phyloP scores from a whole-genome alignment of 2,888 invertebrate species.

The Myopa tessellatipennis region DNA sequence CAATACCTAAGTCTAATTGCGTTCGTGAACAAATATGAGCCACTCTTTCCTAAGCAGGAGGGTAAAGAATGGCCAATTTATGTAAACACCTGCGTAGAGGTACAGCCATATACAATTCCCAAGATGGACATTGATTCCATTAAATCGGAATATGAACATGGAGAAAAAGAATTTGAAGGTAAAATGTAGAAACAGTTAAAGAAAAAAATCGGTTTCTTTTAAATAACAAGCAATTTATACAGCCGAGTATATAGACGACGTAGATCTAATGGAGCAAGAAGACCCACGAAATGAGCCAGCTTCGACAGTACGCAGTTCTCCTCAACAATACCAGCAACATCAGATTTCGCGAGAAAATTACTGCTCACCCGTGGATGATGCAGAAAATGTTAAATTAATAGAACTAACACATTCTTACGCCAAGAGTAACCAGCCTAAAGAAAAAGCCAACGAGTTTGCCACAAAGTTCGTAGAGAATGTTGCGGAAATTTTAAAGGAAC shows the following conservation, averaged over 20 bases:
- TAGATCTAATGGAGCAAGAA: background rate
- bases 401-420: slow-evolving; percentile 24
- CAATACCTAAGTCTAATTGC: slow-evolving; percentile 18
- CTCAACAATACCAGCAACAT: background rate
- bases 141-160: background rate
- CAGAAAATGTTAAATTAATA: slow-evolving; percentile 11
- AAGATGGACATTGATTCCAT: background rate
- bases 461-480: too few species aligned
- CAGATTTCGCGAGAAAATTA: background rate
- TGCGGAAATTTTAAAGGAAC: background rate
- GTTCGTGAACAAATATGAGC: slow-evolving; percentile 26
- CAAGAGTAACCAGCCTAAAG: background rate
- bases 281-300: background rate
- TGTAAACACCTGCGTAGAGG: slow-evolving; percentile 8
- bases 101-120: background rate
- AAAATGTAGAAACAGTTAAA: background rate
- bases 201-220: background rate
- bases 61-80: slow-evolving; percentile 9
- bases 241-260: background rate
- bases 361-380: background rate
- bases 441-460: too few species aligned
- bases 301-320: background rate
- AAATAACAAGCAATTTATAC: background rate
- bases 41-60: background rate
- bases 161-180: background rate